Evolutionary conservation across 2,797 vertebrate species (phyloP).

Genomic region (Chromobotia macracanthus): DNA sequence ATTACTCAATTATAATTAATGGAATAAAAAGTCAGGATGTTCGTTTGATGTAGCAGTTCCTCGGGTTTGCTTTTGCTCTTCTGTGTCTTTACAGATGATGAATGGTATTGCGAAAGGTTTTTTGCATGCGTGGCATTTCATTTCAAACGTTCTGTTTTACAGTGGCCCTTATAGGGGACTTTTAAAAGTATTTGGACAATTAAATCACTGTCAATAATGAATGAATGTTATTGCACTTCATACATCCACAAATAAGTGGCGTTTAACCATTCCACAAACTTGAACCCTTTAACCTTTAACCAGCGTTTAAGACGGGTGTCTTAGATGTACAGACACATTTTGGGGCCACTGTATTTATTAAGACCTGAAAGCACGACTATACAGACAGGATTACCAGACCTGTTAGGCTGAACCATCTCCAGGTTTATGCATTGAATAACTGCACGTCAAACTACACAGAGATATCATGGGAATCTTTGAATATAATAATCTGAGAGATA

Average conservation of each 20-base stretch:
- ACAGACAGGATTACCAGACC: too few species aligned
- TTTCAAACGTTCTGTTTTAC: background rate
- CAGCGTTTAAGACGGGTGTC: too few species aligned
- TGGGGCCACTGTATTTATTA: too few species aligned
- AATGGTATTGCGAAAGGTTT: background rate
- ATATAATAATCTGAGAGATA: conserved; percentile 72
- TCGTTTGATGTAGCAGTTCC: conserved; percentile 28
- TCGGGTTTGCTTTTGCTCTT: background rate
- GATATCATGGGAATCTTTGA: conserved; percentile 66
- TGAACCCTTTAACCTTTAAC: too few species aligned
- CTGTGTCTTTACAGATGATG: background rate
- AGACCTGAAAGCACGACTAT: too few species aligned
- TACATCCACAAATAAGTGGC: too few species aligned
- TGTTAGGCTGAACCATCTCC: background rate
- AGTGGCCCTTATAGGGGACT: background rate
- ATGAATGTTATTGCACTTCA: too few species aligned
- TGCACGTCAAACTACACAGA: conserved; percentile 61
- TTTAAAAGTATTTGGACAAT: too few species aligned
- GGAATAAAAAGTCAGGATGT: conserved; percentile 4
- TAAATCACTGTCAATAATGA: too few species aligned
- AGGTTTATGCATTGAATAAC: conserved; percentile 15
- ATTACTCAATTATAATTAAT: conserved; percentile 31
- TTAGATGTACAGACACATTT: too few species aligned
- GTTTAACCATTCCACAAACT: too few species aligned
- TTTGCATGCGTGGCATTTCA: background rate